Conservation (phyloP, 1,140 invertebrate species). For the Spodoptera litura region DNA sequence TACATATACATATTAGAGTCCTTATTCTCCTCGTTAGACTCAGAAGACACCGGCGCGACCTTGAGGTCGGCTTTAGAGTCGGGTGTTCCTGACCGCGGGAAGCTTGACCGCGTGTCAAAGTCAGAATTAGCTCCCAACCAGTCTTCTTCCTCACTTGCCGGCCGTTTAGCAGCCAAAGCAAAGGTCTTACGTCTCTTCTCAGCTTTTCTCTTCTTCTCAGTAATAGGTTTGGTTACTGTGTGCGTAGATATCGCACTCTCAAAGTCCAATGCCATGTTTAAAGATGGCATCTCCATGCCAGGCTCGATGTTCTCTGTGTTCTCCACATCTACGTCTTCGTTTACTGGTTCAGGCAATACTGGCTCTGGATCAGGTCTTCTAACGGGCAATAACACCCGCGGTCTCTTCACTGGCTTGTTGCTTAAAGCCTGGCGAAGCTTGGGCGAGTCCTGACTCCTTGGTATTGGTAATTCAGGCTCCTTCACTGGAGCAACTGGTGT, state of each 20-base stretch:
- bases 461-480: constrained; percentile 49
- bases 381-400: constrained; percentile 73
- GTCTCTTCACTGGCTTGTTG: constrained; percentile 73
- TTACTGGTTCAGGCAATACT: constrained; percentile 34
- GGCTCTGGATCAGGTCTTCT: constrained; percentile 62
- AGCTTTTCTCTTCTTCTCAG: constrained; percentile 52
- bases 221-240: constrained; percentile 70
- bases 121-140: constrained; percentile 69
- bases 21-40: constrained; percentile 69
- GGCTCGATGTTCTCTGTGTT: constrained; percentile 29
- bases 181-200: constrained; percentile 63
- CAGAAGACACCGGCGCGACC: constrained; percentile 54
- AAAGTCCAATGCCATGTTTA: constrained; percentile 63
- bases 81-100: constrained; percentile 72
- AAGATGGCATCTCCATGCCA: constrained; percentile 36
- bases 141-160: constrained; percentile 74
- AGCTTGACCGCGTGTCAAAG: constrained; percentile 76
- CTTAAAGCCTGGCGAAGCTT: constrained; percentile 74
- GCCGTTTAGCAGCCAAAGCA: constrained; percentile 56
- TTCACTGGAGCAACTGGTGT: constrained; percentile 46
- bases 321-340: constrained; percentile 49
- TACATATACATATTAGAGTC: constrained; percentile 69
- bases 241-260: constrained; percentile 75
- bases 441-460: constrained; percentile 72
- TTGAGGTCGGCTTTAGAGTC: constrained; percentile 71